Evolutionary conservation across 92 coral and sea anemone species (phyloP).

Genomic region (Epizoanthus scotinus): DNA sequence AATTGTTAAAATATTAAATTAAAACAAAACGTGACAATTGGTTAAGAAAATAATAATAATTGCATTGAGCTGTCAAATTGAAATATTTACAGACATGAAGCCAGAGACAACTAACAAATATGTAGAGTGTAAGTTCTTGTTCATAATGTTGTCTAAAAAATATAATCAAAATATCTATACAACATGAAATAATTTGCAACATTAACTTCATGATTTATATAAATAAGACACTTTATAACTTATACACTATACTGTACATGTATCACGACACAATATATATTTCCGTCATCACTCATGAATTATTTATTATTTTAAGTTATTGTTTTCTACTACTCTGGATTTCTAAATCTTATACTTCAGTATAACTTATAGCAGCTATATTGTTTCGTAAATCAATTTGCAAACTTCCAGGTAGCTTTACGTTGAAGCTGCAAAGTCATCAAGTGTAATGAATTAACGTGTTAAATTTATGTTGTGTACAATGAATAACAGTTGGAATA

Average conservation of each 20-base stretch:
- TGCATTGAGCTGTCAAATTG: neutral
- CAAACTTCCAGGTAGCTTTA: neutral
- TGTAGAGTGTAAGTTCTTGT: too few relatives aligned
- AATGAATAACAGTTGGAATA: neutral
- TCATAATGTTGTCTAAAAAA: too few relatives aligned
- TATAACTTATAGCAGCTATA: too few relatives aligned
- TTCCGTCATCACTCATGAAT: constrained; percentile 26
- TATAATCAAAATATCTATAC: too few relatives aligned
- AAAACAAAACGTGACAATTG: constrained; percentile 11
- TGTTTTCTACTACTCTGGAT: neutral
- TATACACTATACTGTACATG: too few relatives aligned
- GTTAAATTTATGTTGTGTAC: neutral
- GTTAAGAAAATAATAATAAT: neutral
- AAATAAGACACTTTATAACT: neutral
- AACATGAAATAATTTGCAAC: neutral
- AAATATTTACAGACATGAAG: neutral
- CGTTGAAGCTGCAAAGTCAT: neutral
- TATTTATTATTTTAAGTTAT: constrained; percentile 23
- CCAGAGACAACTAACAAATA: neutral
- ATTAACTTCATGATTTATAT: neutral
- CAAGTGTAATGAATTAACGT: neutral
- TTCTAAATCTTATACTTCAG: neutral
- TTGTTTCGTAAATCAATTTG: neutral
- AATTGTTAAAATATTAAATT: neutral
- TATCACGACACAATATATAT: neutral